Evolutionary conservation across 1,140 invertebrate genomes (phyloP), one percentile per base, ranked within the genome.

Genomic region (Neodiprion fabricii): DNA sequence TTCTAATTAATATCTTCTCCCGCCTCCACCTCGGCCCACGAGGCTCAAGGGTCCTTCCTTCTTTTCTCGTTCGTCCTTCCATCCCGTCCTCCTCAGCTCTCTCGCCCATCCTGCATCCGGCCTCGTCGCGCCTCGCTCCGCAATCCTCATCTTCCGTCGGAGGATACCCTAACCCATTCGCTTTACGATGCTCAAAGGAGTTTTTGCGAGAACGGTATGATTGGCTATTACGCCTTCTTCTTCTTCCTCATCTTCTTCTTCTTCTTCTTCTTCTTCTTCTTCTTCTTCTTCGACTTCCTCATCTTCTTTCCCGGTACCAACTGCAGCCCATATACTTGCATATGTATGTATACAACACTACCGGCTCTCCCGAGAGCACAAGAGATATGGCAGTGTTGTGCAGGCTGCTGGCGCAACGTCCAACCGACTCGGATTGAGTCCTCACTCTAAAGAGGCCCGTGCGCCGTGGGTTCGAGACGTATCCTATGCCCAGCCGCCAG

Each of bases 1-100:
- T 88, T 88, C 85, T 87, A 88, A 88, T 88, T 87, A 87, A 88
- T 88, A 88, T 88, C 83, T 86, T 61, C 53, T 79, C 78, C 81
- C 82, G 79, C 79, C 80, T 81, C 75, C 53, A 14, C 11, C 11
- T 61, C 53, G n/a, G n/a, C 11, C 53, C 53, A 12, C 53, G 53
- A 61, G 11, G 53, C 11, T 61, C 11, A 61, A 61, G 11, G 73
- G 17, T 67, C 72, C 67, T 0, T 72, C 47, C 48, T 68, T 21
- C 61, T 72, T 53, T 47, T n/a, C 47, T 28, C 49, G 70, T 72
- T 17, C 74, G 47, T 65, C 40, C 11, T 72, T 68, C 50, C 48
- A 9, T 69, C 73, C 65, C 48, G 21, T 74, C 74, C 74, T 75
- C 49, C 74, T 72, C 65, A 12, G 65, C 48, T 67, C 11, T 23